Evolutionary conservation across 1,140 invertebrate species (phyloP).

Genomic region (Drosophila setifemur): DNA sequence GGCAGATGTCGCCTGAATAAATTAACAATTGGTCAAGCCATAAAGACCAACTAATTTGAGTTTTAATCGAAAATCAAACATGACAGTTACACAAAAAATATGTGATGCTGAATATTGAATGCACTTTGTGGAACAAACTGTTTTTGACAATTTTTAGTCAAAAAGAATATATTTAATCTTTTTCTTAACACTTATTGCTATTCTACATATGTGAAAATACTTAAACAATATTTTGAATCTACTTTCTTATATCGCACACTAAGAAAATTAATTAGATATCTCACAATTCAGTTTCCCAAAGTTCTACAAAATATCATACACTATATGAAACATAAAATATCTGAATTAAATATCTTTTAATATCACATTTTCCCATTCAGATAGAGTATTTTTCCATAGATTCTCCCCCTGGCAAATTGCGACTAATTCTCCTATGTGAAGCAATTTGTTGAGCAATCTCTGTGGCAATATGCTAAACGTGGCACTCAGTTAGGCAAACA

Average conservation of each 20-base stretch:
- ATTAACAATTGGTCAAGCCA: slow-evolving; percentile 46
- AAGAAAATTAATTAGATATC: background rate
- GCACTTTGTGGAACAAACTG: too few relatives aligned
- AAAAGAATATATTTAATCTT: too few relatives aligned
- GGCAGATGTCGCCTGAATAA: slow-evolving; percentile 46
- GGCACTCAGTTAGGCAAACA: slow-evolving; percentile 43
- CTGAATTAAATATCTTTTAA: background rate
- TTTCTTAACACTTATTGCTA: too few relatives aligned
- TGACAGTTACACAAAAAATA: too few relatives aligned
- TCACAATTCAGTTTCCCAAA: background rate
- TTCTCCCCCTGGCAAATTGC: background rate
- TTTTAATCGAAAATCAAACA: slow-evolving; percentile 27
- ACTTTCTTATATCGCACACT: too few relatives aligned
- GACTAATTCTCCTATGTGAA: slow-evolving; percentile 12
- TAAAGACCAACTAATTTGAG: slow-evolving; percentile 38
- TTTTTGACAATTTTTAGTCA: too few relatives aligned
- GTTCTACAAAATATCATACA: too few relatives aligned
- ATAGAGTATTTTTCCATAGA: background rate
- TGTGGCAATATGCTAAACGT: slow-evolving; percentile 41
- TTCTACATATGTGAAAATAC: too few relatives aligned
- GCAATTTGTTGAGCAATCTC: slow-evolving; percentile 39
- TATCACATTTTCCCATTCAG: background rate
- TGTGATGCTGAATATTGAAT: background rate
- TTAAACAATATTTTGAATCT: too few relatives aligned
- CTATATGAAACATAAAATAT: background rate